These are phyloP conservation scores for Sorex maritimensis DNA, from an alignment of 2,797 vertebrate genomes.

Conservation along the genomic window DNA sequence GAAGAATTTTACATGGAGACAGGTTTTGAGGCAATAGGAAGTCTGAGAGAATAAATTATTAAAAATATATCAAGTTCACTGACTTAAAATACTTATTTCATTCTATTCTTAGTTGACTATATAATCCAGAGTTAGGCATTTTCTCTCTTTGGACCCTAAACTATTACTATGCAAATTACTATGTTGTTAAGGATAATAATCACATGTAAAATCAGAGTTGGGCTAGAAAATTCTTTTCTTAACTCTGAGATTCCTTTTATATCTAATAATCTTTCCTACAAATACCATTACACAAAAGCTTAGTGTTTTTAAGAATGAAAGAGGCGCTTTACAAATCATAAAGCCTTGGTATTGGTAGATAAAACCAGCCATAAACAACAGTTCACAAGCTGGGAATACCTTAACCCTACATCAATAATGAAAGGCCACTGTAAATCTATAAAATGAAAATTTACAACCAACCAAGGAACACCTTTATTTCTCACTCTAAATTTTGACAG, in stretches of 20 bases:
- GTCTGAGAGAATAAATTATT: not conserved
- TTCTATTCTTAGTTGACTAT: conserved; percentile 44
- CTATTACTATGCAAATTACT: conserved; percentile 33
- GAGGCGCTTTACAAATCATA: not conserved
- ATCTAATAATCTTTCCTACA: conserved; percentile 21
- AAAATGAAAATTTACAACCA: conserved; percentile 41
- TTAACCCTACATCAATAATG: not conserved
- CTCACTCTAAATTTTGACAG: conserved; percentile 42
- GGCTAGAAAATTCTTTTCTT: not conserved
- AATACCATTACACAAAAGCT: conserved; percentile 9
- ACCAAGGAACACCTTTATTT: not conserved
- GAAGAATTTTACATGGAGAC: not conserved
- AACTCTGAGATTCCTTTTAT: conserved; percentile 1
- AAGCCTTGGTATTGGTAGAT: not conserved
- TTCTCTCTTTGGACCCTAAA: conserved; percentile 55
- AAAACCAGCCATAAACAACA: conserved; percentile 33
- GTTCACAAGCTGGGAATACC: conserved; percentile 39
- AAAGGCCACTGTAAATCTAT: conserved; percentile 12
- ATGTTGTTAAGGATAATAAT: conserved; percentile 17
- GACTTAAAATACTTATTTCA: conserved; percentile 16
- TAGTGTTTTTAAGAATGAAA: conserved; percentile 34
- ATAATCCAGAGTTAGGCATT: not conserved
- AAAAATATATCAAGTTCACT: conserved; percentile 52
- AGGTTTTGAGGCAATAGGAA: conserved; percentile 34
- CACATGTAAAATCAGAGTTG: conserved; percentile 9